These are phyloP conservation scores for Drosophila lowei DNA, from an alignment of 1,140 invertebrate genomes.

Conservation along the genomic window DNA sequence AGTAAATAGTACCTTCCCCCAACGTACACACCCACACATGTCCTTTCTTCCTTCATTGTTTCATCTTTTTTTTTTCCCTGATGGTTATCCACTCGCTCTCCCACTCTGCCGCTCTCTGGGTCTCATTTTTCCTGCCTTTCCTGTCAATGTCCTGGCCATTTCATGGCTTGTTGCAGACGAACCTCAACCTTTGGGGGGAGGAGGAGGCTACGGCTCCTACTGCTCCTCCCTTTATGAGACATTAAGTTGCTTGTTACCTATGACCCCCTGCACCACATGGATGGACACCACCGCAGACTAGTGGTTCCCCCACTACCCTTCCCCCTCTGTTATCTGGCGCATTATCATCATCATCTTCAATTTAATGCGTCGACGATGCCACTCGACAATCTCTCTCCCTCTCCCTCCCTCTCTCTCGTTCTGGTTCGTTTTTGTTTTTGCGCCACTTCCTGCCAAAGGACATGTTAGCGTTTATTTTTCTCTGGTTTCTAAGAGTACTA, in stretches of 20 bases:
- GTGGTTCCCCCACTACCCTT: slow-evolving; percentile 8
- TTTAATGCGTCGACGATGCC: slow-evolving; percentile 77
- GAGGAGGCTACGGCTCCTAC: slow-evolving; percentile 21
- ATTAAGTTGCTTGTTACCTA: slow-evolving; percentile 78
- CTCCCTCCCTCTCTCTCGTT: neutral
- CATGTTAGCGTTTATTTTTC: slow-evolving; percentile 44
- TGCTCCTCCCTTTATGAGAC: slow-evolving; percentile 63
- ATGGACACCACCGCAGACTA: slow-evolving; percentile 10
- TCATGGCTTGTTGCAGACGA: slow-evolving; percentile 74
- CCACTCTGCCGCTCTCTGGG: neutral
- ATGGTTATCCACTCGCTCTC: slow-evolving; percentile 36
- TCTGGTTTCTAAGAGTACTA: slow-evolving; percentile 10
- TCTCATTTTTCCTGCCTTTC: slow-evolving; percentile 25
- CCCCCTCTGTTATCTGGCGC: slow-evolving; percentile 61
- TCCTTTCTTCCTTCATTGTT: slow-evolving; percentile 60
- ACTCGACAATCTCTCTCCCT: slow-evolving; percentile 67
- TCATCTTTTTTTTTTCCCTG: slow-evolving; percentile 57
- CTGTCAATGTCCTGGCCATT: slow-evolving; percentile 30
- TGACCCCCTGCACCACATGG: slow-evolving; percentile 38
- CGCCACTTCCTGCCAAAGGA: slow-evolving; percentile 75
- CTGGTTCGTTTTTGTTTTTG: slow-evolving; percentile 69
- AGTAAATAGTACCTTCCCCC: slow-evolving; percentile 66
- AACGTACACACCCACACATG: slow-evolving; percentile 27
- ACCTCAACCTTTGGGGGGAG: slow-evolving; percentile 22
- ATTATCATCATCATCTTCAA: slow-evolving; percentile 82